A percentile compares a stretch with the other conserved stretches of the same genome.
Evolutionary conservation across 2,113 vertebrate genomes (phyloP).

Genomic region (Halichoeres trimaculatus): DNA sequence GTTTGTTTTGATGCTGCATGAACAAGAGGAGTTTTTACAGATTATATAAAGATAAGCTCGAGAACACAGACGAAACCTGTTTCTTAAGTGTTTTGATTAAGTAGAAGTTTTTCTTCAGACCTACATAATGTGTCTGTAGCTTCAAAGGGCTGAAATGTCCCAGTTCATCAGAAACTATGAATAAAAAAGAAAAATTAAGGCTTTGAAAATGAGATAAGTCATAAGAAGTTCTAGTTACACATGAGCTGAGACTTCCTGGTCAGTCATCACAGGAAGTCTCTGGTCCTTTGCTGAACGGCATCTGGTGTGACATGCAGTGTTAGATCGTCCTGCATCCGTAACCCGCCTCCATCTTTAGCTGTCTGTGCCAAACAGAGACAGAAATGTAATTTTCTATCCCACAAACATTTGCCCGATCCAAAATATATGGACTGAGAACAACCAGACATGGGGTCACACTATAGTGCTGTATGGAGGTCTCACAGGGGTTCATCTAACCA

Average conservation of each 20-base stretch:
- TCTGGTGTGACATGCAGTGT: slow-evolving; percentile 46
- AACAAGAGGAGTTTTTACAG: no score
- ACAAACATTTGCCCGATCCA: neutral
- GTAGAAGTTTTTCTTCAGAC: no score
- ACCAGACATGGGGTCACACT: neutral
- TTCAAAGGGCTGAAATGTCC: no score
- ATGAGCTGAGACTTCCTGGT: slow-evolving; percentile 13
- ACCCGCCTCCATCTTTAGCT: slow-evolving; percentile 11
- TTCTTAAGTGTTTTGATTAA: no score
- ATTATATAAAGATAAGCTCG: no score
- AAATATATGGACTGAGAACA: neutral
- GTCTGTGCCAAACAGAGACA: slow-evolving; percentile 5
- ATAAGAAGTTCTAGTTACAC: slow-evolving; percentile 10
- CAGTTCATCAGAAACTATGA: neutral
- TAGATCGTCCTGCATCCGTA: slow-evolving; percentile 8
- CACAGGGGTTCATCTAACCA: neutral
- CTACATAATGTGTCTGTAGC: neutral
- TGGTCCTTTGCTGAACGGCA: slow-evolving; percentile 32
- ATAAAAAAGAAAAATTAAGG: neutral
- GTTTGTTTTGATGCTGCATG: no score
- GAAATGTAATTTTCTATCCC: slow-evolving; percentile 21
- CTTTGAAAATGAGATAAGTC: neutral
- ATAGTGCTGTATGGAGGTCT: neutral
- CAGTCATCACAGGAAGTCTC: slow-evolving; percentile 26
- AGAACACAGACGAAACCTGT: no score